Conservation (phyloP, 2,888 invertebrate genomes). For the Nudaria mundana region DNA sequence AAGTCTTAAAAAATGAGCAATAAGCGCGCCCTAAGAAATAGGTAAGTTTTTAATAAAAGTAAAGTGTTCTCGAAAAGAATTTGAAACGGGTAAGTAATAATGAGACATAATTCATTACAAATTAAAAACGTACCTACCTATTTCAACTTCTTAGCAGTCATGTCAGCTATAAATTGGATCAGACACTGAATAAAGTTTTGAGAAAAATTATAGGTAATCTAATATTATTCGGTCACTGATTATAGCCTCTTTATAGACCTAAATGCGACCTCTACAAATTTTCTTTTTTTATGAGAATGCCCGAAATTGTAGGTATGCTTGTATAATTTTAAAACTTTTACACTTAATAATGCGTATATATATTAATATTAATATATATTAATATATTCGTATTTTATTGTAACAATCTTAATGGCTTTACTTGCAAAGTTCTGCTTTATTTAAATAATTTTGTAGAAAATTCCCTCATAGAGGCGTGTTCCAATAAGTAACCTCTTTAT, state of each 20-base stretch:
- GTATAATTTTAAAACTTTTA: background rate
- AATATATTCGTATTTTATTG: background rate
- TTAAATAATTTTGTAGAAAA: too few relatives aligned
- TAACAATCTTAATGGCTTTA: background rate
- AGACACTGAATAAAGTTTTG: conserved; percentile 6
- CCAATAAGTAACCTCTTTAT: too few relatives aligned
- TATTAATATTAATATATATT: too few relatives aligned
- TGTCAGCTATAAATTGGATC: conserved; percentile 7
- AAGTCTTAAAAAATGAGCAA: too few relatives aligned
- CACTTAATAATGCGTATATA: too few relatives aligned
- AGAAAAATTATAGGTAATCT: conserved; percentile 11
- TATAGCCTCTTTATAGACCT: conserved; percentile 13
- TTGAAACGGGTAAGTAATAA: too few relatives aligned
- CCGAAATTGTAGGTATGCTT: background rate
- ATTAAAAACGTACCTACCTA: too few relatives aligned
- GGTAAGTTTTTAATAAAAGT: too few relatives aligned
- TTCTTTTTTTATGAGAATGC: background rate
- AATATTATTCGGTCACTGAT: conserved; percentile 14
- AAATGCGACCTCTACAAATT: background rate
- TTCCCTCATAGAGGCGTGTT: too few relatives aligned
- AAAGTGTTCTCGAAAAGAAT: too few relatives aligned
- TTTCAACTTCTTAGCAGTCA: conserved; percentile 3
- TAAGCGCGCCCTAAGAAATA: too few relatives aligned
- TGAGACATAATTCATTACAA: too few relatives aligned
- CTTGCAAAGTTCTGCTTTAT: background rate